Percentiles rank a stretch among this genome's conserved stretches.
Conservation (phyloP, 2,797 vertebrate species). For the Liasis olivaceus region DNA sequence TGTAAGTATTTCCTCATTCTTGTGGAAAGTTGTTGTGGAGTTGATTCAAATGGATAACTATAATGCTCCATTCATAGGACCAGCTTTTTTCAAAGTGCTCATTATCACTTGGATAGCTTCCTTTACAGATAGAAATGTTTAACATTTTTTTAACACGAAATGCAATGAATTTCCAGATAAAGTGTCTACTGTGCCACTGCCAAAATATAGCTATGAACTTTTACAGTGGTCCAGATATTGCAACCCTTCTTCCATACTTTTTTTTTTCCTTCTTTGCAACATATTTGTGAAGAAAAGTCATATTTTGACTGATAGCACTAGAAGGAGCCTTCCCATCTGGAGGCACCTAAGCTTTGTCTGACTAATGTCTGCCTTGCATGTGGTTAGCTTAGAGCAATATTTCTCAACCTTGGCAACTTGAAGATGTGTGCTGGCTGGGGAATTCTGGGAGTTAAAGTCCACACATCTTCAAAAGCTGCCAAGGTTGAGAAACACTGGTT, state of each 20-base stretch:
- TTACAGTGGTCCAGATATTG: background rate
- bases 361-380: background rate
- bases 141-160: background rate
- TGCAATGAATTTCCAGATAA: background rate
- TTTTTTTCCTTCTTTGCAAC: background rate
- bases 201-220: background rate
- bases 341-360: background rate
- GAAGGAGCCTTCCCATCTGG: background rate
- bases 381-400: no score
- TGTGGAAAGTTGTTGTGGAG: background rate
- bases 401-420: no score
- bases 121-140: background rate
- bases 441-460: no score
- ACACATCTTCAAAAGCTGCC: no score
- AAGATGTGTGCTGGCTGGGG: no score
- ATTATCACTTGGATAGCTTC: background rate
- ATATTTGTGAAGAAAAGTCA: background rate
- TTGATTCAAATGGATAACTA: background rate
- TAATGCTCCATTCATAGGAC: background rate
- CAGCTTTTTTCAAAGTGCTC: background rate
- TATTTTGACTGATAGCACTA: background rate
- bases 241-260: background rate
- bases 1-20: conserved; percentile 74
- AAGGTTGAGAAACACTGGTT: no score
- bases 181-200: background rate